These are phyloP conservation scores for Plodia interpunctella DNA, from an alignment of 1,140 invertebrate species.

Conservation along the genomic window DNA sequence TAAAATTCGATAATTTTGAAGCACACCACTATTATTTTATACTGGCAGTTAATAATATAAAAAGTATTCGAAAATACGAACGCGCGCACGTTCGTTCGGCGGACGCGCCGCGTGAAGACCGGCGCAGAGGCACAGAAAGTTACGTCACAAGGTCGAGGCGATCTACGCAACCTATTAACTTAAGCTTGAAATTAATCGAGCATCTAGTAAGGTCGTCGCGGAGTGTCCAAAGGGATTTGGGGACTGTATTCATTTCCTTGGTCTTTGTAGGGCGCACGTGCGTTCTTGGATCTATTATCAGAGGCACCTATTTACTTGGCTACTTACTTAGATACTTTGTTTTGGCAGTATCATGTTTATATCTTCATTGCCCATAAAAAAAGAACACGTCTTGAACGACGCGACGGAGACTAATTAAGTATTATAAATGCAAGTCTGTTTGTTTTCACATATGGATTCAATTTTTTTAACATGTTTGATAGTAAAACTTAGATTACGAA, in stretches of 20 bases:
- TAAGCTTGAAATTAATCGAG: slow-evolving; percentile 32
- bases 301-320: too few relatives aligned
- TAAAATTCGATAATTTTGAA: background rate
- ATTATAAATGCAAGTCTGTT: background rate
- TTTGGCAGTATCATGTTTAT: too few relatives aligned
- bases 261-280: background rate
- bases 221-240: slow-evolving; percentile 3
- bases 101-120: slow-evolving; percentile 23
- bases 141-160: slow-evolving; percentile 36
- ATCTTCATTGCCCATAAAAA: too few relatives aligned
- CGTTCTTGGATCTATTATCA: too few relatives aligned
- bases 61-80: slow-evolving; percentile 12
- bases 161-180: slow-evolving; percentile 31
- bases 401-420: too few relatives aligned
- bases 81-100: slow-evolving; percentile 30
- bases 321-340: too few relatives aligned
- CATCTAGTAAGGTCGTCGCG: slow-evolving; percentile 25
- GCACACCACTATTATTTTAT: background rate
- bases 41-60: slow-evolving; percentile 12
- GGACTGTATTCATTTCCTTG: background rate
- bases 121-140: slow-evolving; percentile 24
- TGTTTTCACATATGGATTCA: background rate
- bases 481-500: too few relatives aligned
- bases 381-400: too few relatives aligned
- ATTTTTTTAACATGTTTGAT: too few relatives aligned